Evolutionary conservation across 2,888 invertebrate species (phyloP), one percentile per base, ranked within the genome.

Genomic region (Formica aserva): DNA sequence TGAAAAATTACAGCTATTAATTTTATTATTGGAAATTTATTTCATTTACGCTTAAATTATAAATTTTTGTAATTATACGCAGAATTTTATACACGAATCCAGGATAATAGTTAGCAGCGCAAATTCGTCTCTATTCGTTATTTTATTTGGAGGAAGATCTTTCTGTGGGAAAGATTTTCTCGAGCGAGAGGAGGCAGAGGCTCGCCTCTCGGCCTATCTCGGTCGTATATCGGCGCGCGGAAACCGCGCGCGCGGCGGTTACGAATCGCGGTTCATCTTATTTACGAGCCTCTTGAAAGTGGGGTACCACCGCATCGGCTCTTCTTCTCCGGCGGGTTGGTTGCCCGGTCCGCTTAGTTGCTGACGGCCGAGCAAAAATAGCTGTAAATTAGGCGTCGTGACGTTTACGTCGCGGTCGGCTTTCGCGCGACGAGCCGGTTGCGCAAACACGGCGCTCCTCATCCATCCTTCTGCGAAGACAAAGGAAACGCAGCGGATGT

Each of bases 351-450:
- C 65, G 65, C 52, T 77, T 67, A 55, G 38, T 67, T 72, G 63
- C 71, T 62, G 72, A 63, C 55, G 78, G 60, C 71, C 57, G 86
- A 41, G 84, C 80, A 90, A 89, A 92, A 91, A 89, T 91, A 90
- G 87, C 89, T 89, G 91, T 92, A 92, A 92, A 92, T 92, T 92
- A 92, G 89, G 87, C 85, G 83, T 82, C 84, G 83, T 86, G 92
- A 91, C 92, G 88, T 92, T 92, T 90, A 92, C 88, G 88, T 85
- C 86, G 91, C 83, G 91, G 88, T 84, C 66, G 76, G 77, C 77
- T 69, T 81, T 84, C 87, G 84, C 80, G 63, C 75, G n/a, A n/a
- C 71, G 35, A 45, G 45, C 45, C 78, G 60, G 32, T 62, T 80
- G 71, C 71, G 71, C 60, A 80, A 80, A 80, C 55, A 80, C 9